Conservation (phyloP, 35 echinoderm and acorn worm species). For the Lytechinus variegatus region DNA sequence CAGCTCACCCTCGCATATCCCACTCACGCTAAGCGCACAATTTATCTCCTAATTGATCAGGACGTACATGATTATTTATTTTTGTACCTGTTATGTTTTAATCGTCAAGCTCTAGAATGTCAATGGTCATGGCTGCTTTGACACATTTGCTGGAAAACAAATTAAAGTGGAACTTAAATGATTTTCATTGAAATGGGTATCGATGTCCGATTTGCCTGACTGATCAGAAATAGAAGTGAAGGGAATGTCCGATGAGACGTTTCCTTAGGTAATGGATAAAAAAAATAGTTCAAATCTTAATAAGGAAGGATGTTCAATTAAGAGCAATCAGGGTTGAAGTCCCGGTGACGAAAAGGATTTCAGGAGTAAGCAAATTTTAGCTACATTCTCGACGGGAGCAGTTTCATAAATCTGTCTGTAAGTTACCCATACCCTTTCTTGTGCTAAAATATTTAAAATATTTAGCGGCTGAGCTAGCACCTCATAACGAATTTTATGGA, state of each 20-base stretch:
- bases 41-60: no score
- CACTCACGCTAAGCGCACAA: neutral
- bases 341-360: neutral
- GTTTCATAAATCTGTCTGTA: no score
- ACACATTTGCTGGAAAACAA: neutral
- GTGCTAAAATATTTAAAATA: no score
- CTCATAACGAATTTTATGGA: no score
- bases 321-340: neutral
- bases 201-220: neutral
- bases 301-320: neutral
- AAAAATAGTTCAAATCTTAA: neutral
- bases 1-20: no score
- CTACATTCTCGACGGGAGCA: no score
- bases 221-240: neutral
- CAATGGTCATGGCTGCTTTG: no score
- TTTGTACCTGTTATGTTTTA: no score
- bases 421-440: no score
- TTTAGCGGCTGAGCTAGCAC: no score
- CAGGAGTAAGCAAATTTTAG: neutral
- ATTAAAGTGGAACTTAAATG: neutral
- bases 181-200: neutral
- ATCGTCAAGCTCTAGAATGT: no score
- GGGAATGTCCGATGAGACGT: neutral
- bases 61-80: no score
- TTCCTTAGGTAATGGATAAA: neutral